phyloP scores from a whole-genome alignment of 92 coral and sea anemone genomes.

The Actinernus sp. region DNA sequence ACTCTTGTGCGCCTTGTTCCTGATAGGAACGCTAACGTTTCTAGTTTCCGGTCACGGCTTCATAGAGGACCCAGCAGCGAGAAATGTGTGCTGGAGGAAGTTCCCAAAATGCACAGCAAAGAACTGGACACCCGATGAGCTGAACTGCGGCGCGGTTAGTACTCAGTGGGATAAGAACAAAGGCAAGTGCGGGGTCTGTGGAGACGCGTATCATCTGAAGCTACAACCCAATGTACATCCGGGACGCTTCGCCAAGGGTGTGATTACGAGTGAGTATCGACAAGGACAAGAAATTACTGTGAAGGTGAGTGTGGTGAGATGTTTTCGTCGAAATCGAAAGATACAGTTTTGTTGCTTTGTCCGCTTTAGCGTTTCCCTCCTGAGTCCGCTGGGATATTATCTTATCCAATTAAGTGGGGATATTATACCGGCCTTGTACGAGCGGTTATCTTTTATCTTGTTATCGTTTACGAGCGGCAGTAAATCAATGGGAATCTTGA shows the following conservation, averaged over 20 bases:
- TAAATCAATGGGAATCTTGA: no score
- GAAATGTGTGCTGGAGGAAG: slow-evolving; percentile 77
- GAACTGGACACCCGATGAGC: slow-evolving; percentile 68
- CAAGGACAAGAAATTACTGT: slow-evolving; percentile 60
- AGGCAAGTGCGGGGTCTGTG: slow-evolving; percentile 89
- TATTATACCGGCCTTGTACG: no score
- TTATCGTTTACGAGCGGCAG: no score
- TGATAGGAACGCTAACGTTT: background rate
- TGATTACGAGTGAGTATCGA: slow-evolving; percentile 37
- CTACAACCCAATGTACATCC: slow-evolving; percentile 45
- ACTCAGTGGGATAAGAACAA: slow-evolving; percentile 60
- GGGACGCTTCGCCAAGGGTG: slow-evolving; percentile 37
- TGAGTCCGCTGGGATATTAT: no score
- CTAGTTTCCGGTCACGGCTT: slow-evolving; percentile 72
- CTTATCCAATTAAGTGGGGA: no score
- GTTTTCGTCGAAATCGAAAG: background rate
- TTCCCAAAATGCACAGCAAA: slow-evolving; percentile 33
- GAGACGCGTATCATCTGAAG: slow-evolving; percentile 56
- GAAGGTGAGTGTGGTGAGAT: slow-evolving; percentile 3
- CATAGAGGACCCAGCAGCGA: slow-evolving; percentile 66
- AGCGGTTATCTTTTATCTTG: no score
- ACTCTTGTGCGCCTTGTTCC: slow-evolving; percentile 13
- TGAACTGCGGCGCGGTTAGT: slow-evolving; percentile 72
- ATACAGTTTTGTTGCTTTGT: no score
- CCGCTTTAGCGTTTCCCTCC: no score